Evolutionary conservation across 2,113 vertebrate genomes (phyloP).

Genomic region (Orthochromis malagaraziensis): DNA sequence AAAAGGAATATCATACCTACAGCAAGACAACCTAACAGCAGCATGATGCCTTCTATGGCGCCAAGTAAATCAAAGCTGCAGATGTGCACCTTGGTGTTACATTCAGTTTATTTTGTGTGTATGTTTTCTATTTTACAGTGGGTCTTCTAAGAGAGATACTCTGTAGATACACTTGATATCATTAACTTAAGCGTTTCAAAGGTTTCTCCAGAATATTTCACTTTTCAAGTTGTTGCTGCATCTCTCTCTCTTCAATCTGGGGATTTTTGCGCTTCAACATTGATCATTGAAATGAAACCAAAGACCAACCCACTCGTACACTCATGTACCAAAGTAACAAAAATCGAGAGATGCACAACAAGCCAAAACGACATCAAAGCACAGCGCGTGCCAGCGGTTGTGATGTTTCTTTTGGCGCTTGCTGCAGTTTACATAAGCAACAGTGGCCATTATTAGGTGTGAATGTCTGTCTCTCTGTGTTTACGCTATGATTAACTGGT

Average conservation of each 20-base stretch:
- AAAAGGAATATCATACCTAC: not conserved
- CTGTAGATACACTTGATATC: not conserved
- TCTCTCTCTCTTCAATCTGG: not conserved
- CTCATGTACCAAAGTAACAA: not conserved
- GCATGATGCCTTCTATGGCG: not conserved
- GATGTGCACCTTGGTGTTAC: not conserved
- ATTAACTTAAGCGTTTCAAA: not conserved
- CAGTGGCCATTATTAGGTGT: not conserved
- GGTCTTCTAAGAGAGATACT: not conserved
- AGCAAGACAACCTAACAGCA: not conserved
- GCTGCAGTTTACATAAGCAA: not conserved
- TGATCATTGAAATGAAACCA: not conserved
- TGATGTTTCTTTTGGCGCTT: not conserved
- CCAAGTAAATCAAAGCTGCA: not conserved
- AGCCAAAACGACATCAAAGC: not conserved
- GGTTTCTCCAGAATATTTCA: not conserved
- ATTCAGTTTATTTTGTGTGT: not conserved
- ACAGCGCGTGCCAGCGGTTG: not conserved
- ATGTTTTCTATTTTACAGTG: not conserved
- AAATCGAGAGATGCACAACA: not conserved
- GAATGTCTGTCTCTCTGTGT: not conserved
- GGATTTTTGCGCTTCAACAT: not conserved
- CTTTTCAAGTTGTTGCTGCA: not conserved
- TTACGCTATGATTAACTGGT: not conserved
- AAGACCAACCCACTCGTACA: not conserved